phyloP scores from a whole-genome alignment of 2,797 vertebrate species.

The Leuciscus waleckii region DNA sequence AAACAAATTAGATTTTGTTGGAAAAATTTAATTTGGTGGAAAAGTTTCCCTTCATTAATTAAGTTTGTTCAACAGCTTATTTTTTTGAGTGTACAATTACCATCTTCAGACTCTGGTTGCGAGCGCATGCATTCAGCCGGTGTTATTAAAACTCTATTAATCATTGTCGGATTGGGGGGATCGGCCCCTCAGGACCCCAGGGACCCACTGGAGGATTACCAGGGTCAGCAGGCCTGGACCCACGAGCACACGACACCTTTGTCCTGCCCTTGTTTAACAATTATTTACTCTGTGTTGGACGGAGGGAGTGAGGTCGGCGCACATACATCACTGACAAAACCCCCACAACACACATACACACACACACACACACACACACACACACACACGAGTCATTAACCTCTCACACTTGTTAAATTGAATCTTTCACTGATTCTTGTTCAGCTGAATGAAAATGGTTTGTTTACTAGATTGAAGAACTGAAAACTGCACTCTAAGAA shows the following conservation, averaged over 20 bases:
- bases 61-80: too few relatives aligned
- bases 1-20: too few relatives aligned
- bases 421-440: not conserved
- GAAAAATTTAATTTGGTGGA: too few relatives aligned
- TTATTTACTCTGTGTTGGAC: conserved; percentile 80
- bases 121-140: not conserved
- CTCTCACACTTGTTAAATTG: not conserved
- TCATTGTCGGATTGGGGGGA: conserved; percentile 67
- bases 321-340: conserved; percentile 65
- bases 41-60: too few relatives aligned
- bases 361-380: not conserved
- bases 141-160: conserved; percentile 72
- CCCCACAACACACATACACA: not conserved
- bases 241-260: conserved; percentile 74
- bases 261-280: conserved; percentile 80
- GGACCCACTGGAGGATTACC: conserved; percentile 64
- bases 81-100: too few relatives aligned
- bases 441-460: not conserved
- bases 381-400: not conserved
- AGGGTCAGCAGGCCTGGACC: conserved; percentile 69
- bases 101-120: too few relatives aligned
- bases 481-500: not conserved
- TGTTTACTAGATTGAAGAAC: not conserved
- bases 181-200: conserved; percentile 29
- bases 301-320: conserved; percentile 69